A percentile compares a stretch with the other conserved stretches of the same genome.
Evolutionary conservation across 2,113 vertebrate genomes (phyloP).

Genomic region (Scolopax mira): DNA sequence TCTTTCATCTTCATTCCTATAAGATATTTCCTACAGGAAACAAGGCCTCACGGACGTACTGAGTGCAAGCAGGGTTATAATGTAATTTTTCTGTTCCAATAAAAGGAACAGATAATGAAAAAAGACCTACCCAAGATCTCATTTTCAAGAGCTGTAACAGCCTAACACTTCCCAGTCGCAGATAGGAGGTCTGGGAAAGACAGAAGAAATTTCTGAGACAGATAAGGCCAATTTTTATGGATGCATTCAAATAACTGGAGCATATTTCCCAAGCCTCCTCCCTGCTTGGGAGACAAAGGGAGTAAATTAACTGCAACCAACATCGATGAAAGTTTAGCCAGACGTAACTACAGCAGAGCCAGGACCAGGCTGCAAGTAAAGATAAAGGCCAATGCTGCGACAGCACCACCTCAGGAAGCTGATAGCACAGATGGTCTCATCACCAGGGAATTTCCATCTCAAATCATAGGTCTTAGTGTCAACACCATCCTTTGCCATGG

Average conservation of each 20-base stretch:
- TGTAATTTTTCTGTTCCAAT: not conserved
- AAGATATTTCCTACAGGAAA: not conserved
- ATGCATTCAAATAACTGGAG: not conserved
- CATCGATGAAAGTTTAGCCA: not conserved
- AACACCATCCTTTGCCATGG: not conserved
- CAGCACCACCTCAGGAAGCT: not conserved
- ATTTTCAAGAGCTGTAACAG: not conserved
- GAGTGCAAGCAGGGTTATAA: not conserved
- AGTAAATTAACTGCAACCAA: not conserved
- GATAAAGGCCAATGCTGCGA: not conserved
- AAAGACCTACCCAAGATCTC: not conserved
- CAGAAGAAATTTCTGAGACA: not conserved
- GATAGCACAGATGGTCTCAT: not conserved
- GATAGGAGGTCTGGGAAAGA: not conserved
- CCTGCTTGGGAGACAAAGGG: not conserved
- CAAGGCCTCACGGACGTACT: not conserved
- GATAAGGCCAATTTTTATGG: not conserved
- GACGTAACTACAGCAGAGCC: not conserved
- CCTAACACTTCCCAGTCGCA: not conserved
- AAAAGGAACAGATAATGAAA: not conserved
- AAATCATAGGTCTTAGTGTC: not conserved
- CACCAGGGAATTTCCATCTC: not conserved
- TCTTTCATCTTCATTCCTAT: not conserved
- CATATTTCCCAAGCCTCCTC: not conserved
- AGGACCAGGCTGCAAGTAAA: not conserved